These are phyloP conservation scores for Eretmochelys imbricata DNA, from an alignment of 2,113 vertebrate genomes.

Conservation along the genomic window DNA sequence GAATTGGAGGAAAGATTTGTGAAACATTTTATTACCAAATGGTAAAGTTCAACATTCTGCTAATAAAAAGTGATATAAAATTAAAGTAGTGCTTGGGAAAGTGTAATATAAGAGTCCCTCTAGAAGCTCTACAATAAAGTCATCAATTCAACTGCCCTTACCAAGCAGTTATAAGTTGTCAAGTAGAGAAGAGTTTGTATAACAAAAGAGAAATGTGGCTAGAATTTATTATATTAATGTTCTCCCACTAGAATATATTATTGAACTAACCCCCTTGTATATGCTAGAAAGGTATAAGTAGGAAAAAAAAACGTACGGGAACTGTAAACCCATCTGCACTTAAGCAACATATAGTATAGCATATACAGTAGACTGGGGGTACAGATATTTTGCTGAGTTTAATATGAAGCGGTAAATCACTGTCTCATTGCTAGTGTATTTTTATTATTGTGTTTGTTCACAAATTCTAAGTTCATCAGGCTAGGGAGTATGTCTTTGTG, in stretches of 20 bases:
- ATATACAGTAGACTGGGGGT: neutral
- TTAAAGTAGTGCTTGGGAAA: neutral
- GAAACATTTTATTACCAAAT: neutral
- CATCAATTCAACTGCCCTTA: neutral
- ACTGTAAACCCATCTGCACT: neutral
- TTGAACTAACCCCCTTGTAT: neutral
- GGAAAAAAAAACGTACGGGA: neutral
- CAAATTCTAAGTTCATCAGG: neutral
- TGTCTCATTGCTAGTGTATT: neutral
- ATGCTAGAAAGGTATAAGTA: neutral
- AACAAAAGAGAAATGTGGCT: neutral
- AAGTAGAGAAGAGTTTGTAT: neutral
- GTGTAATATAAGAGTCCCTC: neutral
- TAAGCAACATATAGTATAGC: neutral
- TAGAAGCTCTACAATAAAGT: neutral
- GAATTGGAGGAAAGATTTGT: neutral
- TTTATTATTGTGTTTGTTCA: neutral
- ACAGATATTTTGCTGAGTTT: neutral
- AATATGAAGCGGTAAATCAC: neutral
- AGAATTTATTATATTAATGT: neutral
- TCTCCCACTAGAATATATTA: neutral
- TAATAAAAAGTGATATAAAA: neutral
- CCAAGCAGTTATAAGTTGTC: neutral
- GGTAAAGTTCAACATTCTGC: neutral
- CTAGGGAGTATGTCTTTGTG: neutral